phyloP scores from a whole-genome alignment of 2,113 vertebrate species.

The Ciconia stormi region DNA sequence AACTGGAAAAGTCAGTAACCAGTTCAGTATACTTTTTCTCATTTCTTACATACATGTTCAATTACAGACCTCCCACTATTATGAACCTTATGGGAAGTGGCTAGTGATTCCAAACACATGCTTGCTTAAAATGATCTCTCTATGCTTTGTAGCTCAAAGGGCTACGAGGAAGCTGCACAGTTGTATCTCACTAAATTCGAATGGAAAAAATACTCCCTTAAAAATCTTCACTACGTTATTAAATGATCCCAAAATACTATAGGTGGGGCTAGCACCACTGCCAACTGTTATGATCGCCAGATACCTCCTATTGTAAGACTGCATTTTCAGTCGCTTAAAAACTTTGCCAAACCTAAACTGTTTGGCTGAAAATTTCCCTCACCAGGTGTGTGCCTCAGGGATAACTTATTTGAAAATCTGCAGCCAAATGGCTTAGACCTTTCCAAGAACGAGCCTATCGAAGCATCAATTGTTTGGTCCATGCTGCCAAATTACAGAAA shows the following conservation, averaged over 20 bases:
- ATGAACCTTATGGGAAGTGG: neutral
- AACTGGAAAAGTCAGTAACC: neutral
- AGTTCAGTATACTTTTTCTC: neutral
- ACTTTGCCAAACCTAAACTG: neutral
- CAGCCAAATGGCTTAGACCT: neutral
- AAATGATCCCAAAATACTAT: neutral
- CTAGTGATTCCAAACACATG: neutral
- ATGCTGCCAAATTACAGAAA: neutral
- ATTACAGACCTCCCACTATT: neutral
- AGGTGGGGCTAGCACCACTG: neutral
- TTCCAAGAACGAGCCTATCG: neutral
- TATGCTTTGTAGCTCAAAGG: neutral
- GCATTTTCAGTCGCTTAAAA: constrained; percentile 19
- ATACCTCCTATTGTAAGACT: neutral
- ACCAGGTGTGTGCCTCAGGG: constrained; percentile 26
- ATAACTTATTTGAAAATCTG: neutral
- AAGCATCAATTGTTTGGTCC: neutral
- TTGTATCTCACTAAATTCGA: neutral
- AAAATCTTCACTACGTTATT: neutral
- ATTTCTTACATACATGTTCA: neutral
- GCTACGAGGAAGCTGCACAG: neutral
- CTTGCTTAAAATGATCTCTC: neutral
- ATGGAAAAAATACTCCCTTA: neutral
- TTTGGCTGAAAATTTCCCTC: constrained; percentile 5
- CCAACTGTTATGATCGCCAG: neutral